phyloP scores from a whole-genome alignment of 2,113 vertebrate species.

The Phoenicopterus ruber region DNA sequence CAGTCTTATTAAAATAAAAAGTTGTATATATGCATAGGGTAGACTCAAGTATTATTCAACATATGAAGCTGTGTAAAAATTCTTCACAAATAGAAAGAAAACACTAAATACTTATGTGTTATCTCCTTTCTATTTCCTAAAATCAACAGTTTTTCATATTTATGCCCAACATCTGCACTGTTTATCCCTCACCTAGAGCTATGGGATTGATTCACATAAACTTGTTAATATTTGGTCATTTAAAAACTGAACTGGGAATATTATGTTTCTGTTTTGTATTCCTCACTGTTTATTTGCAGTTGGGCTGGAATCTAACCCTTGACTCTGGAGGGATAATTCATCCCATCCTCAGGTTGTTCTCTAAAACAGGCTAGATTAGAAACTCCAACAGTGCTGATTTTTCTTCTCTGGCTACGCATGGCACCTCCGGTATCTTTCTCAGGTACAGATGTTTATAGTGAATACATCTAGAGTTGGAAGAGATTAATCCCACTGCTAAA shows the following conservation, averaged over 20 bases:
- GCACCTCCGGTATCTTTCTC: background rate
- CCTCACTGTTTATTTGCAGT: background rate
- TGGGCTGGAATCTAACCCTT: background rate
- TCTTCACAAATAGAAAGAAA: background rate
- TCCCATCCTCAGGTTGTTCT: background rate
- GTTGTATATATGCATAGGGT: background rate
- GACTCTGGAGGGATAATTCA: background rate
- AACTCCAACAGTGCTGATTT: background rate
- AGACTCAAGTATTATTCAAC: background rate
- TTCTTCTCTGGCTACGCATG: background rate
- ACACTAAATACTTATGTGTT: background rate
- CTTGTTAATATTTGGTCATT: background rate
- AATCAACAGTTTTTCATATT: background rate
- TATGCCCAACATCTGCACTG: background rate
- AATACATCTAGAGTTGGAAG: background rate
- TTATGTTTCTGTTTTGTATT: background rate
- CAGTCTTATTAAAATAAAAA: background rate
- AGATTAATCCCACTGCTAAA: conserved; percentile 15
- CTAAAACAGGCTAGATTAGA: background rate
- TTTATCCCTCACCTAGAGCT: background rate
- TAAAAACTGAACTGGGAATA: background rate
- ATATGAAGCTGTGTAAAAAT: background rate
- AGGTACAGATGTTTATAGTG: background rate
- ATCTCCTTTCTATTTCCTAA: background rate
- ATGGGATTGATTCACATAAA: background rate